These are phyloP conservation scores for Protobothrops mucrosquamatus DNA, from an alignment of 2,113 vertebrate genomes.

Conservation along the genomic window DNA sequence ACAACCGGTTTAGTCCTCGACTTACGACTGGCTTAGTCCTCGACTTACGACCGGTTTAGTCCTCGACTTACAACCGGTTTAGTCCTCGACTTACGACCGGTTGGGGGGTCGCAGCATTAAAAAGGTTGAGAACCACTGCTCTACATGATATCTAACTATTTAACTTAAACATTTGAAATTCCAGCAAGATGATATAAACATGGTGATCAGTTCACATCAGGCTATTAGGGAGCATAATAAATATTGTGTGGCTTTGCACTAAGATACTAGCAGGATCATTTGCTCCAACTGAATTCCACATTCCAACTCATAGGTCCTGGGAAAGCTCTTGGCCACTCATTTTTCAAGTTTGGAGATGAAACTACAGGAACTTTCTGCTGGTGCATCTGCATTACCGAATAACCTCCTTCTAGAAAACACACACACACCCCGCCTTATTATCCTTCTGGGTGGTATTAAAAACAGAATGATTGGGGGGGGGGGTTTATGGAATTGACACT, in stretches of 20 bases:
- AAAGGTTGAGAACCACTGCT: background rate
- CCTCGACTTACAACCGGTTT: no score
- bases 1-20: no score
- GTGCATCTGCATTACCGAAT: background rate
- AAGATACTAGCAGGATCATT: background rate
- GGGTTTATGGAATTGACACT: background rate
- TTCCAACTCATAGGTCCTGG: background rate
- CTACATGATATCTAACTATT: background rate
- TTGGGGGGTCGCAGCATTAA: no score
- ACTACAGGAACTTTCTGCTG: background rate
- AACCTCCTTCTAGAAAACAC: background rate
- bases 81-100: no score
- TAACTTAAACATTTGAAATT: background rate
- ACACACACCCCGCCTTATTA: background rate
- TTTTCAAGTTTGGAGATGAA: background rate
- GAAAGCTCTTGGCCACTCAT: background rate
- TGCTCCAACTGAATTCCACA: background rate
- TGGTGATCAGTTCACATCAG: conserved; percentile 2
- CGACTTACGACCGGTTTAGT: no score
- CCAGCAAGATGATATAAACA: background rate
- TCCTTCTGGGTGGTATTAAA: background rate
- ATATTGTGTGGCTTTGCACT: background rate
- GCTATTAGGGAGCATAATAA: background rate
- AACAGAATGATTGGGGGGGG: background rate
- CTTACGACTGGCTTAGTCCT: no score